These are phyloP conservation scores for Nerophis ophidion DNA, from an alignment of 2,113 vertebrate genomes.

Conservation along the genomic window DNA sequence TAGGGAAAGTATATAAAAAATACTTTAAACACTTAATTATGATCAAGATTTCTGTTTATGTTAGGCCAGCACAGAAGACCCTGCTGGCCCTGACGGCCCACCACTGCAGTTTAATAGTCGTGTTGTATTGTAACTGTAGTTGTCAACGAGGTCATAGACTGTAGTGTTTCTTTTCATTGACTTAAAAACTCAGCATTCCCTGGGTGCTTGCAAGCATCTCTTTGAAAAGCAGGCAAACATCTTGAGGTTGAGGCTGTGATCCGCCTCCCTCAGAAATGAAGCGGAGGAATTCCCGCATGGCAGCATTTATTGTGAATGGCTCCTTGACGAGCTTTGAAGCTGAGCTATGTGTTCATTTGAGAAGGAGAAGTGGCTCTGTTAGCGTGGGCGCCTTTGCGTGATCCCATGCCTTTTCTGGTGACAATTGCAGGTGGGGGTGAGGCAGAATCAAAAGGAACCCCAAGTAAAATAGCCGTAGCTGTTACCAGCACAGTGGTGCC, in stretches of 20 bases:
- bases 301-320: slow-evolving; percentile 36
- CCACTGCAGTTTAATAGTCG: too few relatives aligned
- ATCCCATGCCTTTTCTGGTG: slow-evolving; percentile 35
- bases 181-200: neutral
- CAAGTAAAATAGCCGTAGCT: slow-evolving; percentile 47
- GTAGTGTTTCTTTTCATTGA: neutral
- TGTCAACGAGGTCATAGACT: neutral
- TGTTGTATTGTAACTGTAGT: too few relatives aligned
- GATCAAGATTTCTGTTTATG: too few relatives aligned
- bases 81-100: too few relatives aligned
- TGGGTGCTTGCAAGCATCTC: neutral
- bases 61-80: too few relatives aligned
- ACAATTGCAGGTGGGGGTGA: slow-evolving; percentile 17
- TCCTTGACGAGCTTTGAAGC: slow-evolving; percentile 56
- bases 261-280: neutral
- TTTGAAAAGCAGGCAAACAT: slow-evolving; percentile 9
- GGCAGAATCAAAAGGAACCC: slow-evolving; percentile 23
- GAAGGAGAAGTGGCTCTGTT: slow-evolving; percentile 42
- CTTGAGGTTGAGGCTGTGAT: neutral
- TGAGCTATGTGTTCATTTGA: slow-evolving; percentile 64
- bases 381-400: slow-evolving; percentile 33
- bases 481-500: too few relatives aligned
- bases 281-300: slow-evolving; percentile 31
- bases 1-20: too few relatives aligned
- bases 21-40: too few relatives aligned